A percentile compares a stretch with the other conserved stretches of the same genome.
phyloP scores from a whole-genome alignment of 2,888 invertebrate species.

The Apotomis turbidana region DNA sequence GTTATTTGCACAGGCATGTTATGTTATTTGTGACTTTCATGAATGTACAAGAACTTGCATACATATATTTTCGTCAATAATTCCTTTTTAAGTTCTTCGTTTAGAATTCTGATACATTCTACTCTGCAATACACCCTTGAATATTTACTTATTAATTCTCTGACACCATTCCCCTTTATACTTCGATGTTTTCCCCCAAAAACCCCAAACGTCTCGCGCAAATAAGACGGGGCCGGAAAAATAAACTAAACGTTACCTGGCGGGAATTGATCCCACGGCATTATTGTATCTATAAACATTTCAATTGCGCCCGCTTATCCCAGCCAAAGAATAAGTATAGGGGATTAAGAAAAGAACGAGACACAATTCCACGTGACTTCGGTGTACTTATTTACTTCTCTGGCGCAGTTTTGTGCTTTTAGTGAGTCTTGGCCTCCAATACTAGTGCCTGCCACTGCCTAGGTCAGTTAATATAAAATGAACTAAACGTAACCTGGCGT shows the following conservation, averaged over 20 bases:
- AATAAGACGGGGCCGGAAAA: slow-evolving; percentile 56
- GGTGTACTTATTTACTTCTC: no score
- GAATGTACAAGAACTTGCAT: no score
- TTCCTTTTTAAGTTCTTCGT: background rate
- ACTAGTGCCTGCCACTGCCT: no score
- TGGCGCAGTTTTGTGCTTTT: no score
- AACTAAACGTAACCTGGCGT: no score
- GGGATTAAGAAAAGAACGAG: slow-evolving; percentile 12
- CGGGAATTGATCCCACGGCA: slow-evolving; percentile 73
- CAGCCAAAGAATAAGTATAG: slow-evolving; percentile 40
- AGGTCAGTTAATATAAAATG: no score
- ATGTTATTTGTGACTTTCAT: no score
- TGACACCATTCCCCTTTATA: slow-evolving; percentile 11
- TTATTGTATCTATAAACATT: slow-evolving; percentile 81
- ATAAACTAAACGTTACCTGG: slow-evolving; percentile 71
- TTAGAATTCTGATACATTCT: background rate
- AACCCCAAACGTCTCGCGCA: slow-evolving; percentile 34
- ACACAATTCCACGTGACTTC: no score
- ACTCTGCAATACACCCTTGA: slow-evolving; percentile 6
- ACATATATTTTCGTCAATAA: background rate
- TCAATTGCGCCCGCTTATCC: slow-evolving; percentile 67
- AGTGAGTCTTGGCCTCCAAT: no score
- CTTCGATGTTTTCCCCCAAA: slow-evolving; percentile 18
- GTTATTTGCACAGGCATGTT: no score
- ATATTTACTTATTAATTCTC: slow-evolving; percentile 31